Evolutionary conservation across 2,888 invertebrate genomes (phyloP).

Genomic region (Nasonovia ribisnigri): DNA sequence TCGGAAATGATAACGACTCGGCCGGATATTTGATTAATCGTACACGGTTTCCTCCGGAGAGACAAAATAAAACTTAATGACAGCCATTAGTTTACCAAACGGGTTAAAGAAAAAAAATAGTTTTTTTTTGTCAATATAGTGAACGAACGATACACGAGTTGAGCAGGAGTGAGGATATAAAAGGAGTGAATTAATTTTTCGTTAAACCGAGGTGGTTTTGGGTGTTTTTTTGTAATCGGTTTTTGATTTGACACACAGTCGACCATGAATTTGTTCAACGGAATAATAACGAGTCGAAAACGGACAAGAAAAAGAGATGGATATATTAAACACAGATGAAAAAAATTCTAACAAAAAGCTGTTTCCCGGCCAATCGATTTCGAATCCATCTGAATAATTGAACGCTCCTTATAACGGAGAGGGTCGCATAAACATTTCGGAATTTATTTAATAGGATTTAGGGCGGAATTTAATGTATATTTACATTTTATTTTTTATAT

Average conservation of each 20-base stretch:
- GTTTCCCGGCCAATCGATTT: slow-evolving; percentile 46
- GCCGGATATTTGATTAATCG: slow-evolving; percentile 64
- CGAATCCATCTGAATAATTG: slow-evolving; percentile 52
- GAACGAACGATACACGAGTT: slow-evolving; percentile 38
- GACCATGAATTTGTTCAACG: slow-evolving; percentile 55
- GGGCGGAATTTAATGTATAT: slow-evolving; percentile 41
- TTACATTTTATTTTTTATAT: slow-evolving; percentile 38
- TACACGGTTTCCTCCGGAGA: slow-evolving; percentile 35
- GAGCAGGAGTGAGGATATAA: background rate
- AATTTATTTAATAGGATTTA: slow-evolving; percentile 38
- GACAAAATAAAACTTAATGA: slow-evolving; percentile 60
- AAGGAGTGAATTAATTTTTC: slow-evolving; percentile 61
- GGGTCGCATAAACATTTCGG: slow-evolving; percentile 6
- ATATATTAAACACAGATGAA: background rate
- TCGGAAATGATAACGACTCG: slow-evolving; percentile 63
- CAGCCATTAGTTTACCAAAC: slow-evolving; percentile 62
- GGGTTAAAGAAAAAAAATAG: slow-evolving; percentile 38
- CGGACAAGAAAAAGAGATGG: slow-evolving; percentile 26
- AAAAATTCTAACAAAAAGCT: slow-evolving; percentile 40
- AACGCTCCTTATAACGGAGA: slow-evolving; percentile 16
- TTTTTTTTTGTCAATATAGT: slow-evolving; percentile 45
- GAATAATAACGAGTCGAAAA: slow-evolving; percentile 54
- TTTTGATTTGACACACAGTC: slow-evolving; percentile 56
- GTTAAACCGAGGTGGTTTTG: slow-evolving; percentile 56
- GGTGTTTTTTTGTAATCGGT: slow-evolving; percentile 61